phyloP scores from a whole-genome alignment of 2,797 vertebrate genomes.

The Bovichtus variegatus region DNA sequence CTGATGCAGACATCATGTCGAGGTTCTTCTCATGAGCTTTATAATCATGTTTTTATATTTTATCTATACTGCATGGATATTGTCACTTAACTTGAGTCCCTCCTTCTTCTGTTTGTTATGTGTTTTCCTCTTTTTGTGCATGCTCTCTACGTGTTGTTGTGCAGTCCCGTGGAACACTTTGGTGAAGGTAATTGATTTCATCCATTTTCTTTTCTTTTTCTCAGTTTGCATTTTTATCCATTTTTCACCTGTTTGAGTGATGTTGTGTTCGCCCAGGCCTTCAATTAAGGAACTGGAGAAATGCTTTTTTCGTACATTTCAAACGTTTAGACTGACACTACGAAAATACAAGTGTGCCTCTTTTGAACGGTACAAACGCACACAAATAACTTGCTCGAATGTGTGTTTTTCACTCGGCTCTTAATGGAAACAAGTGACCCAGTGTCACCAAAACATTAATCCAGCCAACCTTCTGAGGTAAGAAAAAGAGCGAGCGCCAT shows the following conservation, averaged over 20 bases:
- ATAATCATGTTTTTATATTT: too few relatives aligned
- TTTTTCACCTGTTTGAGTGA: not conserved
- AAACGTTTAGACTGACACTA: not conserved
- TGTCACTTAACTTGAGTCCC: slow-evolving; percentile 34
- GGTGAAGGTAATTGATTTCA: slow-evolving; percentile 79
- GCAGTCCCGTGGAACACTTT: slow-evolving; percentile 78
- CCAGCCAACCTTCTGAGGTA: too few relatives aligned
- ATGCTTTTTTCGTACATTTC: not conserved
- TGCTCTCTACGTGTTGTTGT: slow-evolving; percentile 75
- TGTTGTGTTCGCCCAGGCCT: not conserved
- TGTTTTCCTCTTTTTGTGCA: slow-evolving; percentile 55
- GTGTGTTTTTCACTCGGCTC: not conserved
- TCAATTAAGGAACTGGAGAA: not conserved
- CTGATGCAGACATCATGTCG: not conserved
- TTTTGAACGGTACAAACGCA: not conserved
- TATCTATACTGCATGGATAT: slow-evolving; percentile 18
- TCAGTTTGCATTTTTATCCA: slow-evolving; percentile 17
- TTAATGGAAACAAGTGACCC: not conserved
- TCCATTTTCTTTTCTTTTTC: slow-evolving; percentile 35
- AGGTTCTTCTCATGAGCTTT: not conserved
- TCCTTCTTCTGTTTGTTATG: slow-evolving; percentile 62
- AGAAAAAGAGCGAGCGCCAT: too few relatives aligned
- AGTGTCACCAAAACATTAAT: not conserved
- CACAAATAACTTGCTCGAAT: not conserved
- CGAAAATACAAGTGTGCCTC: not conserved